phyloP scores from a whole-genome alignment of 1,140 invertebrate genomes.

The Subanguina moxae region DNA sequence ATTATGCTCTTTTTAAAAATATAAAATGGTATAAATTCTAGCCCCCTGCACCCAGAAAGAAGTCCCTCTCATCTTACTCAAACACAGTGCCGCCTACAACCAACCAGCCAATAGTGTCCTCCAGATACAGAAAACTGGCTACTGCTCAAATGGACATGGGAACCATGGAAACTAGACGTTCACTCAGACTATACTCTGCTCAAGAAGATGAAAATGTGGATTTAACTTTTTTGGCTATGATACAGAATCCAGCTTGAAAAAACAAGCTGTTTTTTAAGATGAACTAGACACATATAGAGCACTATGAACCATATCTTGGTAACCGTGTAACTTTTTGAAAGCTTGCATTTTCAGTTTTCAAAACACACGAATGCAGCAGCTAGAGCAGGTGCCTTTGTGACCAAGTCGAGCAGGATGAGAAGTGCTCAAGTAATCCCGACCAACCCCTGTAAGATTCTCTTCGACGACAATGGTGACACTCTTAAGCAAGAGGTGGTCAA shows the following conservation, averaged over 20 bases:
- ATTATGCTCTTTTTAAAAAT: constrained; percentile 3
- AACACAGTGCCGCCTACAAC: neutral
- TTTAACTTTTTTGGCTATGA: too few species aligned
- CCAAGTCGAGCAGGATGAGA: neutral
- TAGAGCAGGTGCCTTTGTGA: neutral
- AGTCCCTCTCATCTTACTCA: neutral
- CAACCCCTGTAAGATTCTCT: neutral
- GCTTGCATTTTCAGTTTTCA: neutral
- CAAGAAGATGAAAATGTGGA: constrained; percentile 11
- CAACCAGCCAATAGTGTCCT: neutral
- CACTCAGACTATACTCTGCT: constrained; percentile 2
- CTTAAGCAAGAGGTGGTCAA: constrained; percentile 2
- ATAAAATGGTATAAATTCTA: neutral
- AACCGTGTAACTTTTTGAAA: too few species aligned
- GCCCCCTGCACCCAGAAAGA: constrained; percentile 8
- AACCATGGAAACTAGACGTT: constrained; percentile 10
- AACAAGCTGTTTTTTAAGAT: too few species aligned
- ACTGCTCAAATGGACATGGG: too few species aligned
- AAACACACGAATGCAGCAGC: neutral
- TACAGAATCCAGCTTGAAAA: too few species aligned
- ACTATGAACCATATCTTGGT: too few species aligned
- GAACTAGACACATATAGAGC: too few species aligned
- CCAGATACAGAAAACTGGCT: neutral
- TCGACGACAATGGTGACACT: neutral
- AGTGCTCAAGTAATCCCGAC: neutral